Conservation (phyloP, 2,888 invertebrate species). For the Hydrotaea cyrtoneurina region DNA sequence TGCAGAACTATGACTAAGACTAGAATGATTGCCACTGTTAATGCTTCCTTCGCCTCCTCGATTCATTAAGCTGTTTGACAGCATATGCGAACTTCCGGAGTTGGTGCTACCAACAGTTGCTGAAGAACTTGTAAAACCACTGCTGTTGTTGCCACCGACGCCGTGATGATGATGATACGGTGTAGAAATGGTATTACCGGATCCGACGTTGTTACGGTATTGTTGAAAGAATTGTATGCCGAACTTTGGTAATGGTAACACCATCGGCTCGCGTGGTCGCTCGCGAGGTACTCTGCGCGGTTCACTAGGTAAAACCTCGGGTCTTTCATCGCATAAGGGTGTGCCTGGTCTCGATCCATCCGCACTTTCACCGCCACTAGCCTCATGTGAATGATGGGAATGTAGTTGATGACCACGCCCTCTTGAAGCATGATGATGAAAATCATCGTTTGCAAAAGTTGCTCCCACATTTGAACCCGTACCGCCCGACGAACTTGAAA, state of each 20-base stretch:
- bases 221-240: conserved; percentile 86
- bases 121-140: conserved; percentile 72
- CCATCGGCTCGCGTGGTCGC: conserved; percentile 86
- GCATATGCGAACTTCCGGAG: conserved; percentile 67
- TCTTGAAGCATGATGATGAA: conserved; percentile 80
- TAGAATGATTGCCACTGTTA: conserved; percentile 77
- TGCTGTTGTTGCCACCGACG: conserved; percentile 64
- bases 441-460: conserved; percentile 75
- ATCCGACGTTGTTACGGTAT: conserved; percentile 73
- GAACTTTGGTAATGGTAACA: conserved; percentile 93
- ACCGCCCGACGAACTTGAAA: conserved; percentile 55
- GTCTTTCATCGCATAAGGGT: conserved; percentile 90
- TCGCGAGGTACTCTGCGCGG: conserved; percentile 85
- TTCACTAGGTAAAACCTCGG: conserved; percentile 88
- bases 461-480: conserved; percentile 42
- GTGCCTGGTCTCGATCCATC: conserved; percentile 92
- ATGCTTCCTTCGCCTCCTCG: conserved; percentile 70
- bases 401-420: conserved; percentile 82
- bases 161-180: conserved; percentile 69
- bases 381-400: conserved; percentile 82
- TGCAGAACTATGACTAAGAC: conserved; percentile 77
- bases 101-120: conserved; percentile 56
- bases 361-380: conserved; percentile 83
- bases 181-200: conserved; percentile 44
- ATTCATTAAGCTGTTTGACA: conserved; percentile 73